Percentiles rank a stretch among this genome's conserved stretches.
These are phyloP conservation scores for Aleiodes testaceus DNA, from an alignment of 2,888 invertebrate species.

Conservation along the genomic window DNA sequence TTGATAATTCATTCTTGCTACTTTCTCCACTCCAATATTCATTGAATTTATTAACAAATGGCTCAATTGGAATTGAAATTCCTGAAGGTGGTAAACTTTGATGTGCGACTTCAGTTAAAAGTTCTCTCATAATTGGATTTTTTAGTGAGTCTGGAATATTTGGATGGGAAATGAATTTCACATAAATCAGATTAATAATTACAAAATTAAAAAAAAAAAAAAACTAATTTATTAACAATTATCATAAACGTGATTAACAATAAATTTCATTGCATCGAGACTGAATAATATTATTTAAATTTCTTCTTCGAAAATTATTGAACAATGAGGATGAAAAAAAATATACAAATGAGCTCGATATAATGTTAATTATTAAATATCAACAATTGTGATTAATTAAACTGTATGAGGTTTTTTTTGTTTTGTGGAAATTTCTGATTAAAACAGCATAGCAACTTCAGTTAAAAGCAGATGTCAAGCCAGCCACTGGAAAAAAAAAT, in stretches of 20 bases:
- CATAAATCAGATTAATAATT: neutral
- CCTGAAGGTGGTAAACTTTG: conserved; percentile 68
- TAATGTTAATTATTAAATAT: neutral
- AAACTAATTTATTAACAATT: conserved; percentile 25
- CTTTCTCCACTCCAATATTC: conserved; percentile 53
- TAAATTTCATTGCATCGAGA: conserved; percentile 1
- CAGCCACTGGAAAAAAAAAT: conserved; percentile 69
- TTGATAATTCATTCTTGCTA: conserved; percentile 52
- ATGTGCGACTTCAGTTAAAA: conserved; percentile 65
- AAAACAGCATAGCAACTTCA: conserved; percentile 66
- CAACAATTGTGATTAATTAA: neutral
- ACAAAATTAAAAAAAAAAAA: conserved; percentile 1
- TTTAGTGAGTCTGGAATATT: conserved; percentile 46
- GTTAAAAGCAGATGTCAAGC: conserved; percentile 71
- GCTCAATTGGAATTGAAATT: conserved; percentile 58
- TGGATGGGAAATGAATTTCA: neutral
- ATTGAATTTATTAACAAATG: conserved; percentile 52
- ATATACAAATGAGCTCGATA: conserved; percentile 8
- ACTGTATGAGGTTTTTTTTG: conserved; percentile 1
- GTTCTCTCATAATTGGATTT: conserved; percentile 55
- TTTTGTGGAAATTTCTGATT: neutral
- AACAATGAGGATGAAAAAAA: neutral
- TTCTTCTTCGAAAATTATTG: neutral
- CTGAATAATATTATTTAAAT: neutral
- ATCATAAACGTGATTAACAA: neutral